phyloP scores from a whole-genome alignment of 2,888 invertebrate genomes.

The Melanotus villosus region DNA sequence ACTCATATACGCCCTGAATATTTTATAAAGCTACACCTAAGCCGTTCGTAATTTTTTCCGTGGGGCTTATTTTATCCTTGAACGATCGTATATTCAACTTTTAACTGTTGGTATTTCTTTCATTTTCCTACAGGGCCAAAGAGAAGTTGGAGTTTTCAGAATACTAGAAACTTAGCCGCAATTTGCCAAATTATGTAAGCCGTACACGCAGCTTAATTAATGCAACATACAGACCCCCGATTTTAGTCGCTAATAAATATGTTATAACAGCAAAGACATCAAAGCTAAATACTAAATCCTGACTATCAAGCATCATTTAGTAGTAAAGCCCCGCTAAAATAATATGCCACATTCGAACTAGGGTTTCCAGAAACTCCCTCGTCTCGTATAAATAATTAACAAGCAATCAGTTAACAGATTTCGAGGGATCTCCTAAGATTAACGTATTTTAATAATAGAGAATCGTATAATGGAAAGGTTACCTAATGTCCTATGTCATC shows the following conservation, averaged over 20 bases:
- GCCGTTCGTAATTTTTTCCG: too few relatives aligned
- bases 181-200: too few relatives aligned
- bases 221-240: background rate
- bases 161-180: too few relatives aligned
- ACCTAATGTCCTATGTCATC: slow-evolving; percentile 26
- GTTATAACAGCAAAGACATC: background rate
- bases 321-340: slow-evolving; percentile 2
- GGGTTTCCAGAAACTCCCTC: background rate
- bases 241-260: background rate
- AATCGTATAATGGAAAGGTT: background rate
- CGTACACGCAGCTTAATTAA: too few relatives aligned
- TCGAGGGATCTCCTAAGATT: slow-evolving; percentile 27
- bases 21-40: too few relatives aligned
- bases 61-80: too few relatives aligned
- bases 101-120: too few relatives aligned
- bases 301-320: slow-evolving; percentile 6
- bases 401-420: slow-evolving; percentile 33
- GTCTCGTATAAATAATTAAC: slow-evolving; percentile 24
- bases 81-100: too few relatives aligned
- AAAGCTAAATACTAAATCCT: background rate
- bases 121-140: too few relatives aligned
- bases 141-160: too few relatives aligned
- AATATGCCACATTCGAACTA: background rate
- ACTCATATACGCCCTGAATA: too few relatives aligned
- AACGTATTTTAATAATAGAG: slow-evolving; percentile 30